These are phyloP conservation scores for Oligia latruncula DNA, from an alignment of 2,888 invertebrate genomes.

Conservation along the genomic window DNA sequence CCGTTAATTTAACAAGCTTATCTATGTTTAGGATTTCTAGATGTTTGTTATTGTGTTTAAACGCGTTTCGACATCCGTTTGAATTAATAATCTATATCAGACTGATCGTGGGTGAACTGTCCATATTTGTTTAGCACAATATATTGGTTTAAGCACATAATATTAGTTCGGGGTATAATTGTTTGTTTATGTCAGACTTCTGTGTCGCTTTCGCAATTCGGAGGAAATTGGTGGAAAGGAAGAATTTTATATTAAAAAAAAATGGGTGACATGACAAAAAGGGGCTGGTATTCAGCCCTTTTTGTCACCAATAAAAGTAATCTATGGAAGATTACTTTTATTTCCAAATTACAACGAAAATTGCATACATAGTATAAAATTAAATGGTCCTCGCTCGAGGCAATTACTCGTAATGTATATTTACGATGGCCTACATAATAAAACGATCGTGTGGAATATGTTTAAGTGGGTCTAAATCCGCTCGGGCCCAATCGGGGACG, in stretches of 20 bases:
- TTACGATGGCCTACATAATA: slow-evolving; percentile 54
- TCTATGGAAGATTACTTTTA: slow-evolving; percentile 16
- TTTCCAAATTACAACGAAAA: slow-evolving; percentile 19
- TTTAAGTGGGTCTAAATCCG: slow-evolving; percentile 49
- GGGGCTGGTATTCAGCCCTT: background rate
- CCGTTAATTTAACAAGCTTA: background rate
- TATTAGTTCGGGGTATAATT: background rate
- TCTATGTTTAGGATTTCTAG: background rate
- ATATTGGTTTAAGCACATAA: background rate
- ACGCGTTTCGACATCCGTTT: background rate
- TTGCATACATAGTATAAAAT: slow-evolving; percentile 40
- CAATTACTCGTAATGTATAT: slow-evolving; percentile 66
- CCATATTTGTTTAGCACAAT: background rate
- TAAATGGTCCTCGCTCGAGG: slow-evolving; percentile 22
- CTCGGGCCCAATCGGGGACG: slow-evolving; percentile 31
- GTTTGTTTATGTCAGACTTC: background rate
- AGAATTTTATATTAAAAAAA: background rate
- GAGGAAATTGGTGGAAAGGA: no score
- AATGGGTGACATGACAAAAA: background rate
- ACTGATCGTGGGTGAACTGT: background rate
- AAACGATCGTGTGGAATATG: slow-evolving; percentile 31
- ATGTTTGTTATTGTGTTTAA: background rate
- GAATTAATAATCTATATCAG: background rate
- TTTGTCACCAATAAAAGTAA: slow-evolving; percentile 13
- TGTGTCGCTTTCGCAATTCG: background rate